These are phyloP conservation scores for Gallinago nigripennis DNA, from an alignment of 2,797 vertebrate genomes.

Conservation along the genomic window DNA sequence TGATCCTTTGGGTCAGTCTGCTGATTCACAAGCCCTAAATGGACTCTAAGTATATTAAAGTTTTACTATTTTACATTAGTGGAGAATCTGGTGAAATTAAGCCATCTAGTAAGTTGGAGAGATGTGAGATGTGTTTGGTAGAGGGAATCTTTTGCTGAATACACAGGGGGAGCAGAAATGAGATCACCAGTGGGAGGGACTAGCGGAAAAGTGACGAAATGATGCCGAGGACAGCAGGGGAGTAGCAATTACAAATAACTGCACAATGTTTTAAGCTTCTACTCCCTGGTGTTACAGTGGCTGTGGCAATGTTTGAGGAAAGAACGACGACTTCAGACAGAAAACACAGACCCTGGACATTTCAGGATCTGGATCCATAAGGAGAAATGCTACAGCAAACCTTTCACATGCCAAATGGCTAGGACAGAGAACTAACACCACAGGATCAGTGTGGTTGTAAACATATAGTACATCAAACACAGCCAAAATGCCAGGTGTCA, in stretches of 20 bases:
- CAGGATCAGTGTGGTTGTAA: background rate
- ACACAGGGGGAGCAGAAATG: background rate
- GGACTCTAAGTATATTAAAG: background rate
- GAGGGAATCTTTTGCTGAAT: background rate
- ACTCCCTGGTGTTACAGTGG: background rate
- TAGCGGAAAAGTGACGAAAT: background rate
- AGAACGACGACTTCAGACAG: background rate
- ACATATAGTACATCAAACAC: background rate
- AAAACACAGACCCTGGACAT: background rate
- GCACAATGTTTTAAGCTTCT: background rate
- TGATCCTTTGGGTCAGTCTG: background rate
- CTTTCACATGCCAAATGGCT: background rate
- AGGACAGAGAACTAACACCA: background rate
- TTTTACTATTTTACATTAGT: background rate
- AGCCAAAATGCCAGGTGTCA: background rate
- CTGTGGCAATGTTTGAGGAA: background rate
- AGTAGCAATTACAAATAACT: constrained; percentile 3
- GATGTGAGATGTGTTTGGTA: background rate
- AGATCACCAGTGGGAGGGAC: background rate
- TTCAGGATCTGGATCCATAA: background rate
- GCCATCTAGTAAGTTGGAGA: background rate
- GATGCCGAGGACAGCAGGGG: background rate
- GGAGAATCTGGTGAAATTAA: background rate
- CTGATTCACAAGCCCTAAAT: background rate
- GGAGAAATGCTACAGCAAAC: background rate